phyloP scores from a whole-genome alignment of 92 coral and sea anemone species.

The Epizoanthus ramosus region DNA sequence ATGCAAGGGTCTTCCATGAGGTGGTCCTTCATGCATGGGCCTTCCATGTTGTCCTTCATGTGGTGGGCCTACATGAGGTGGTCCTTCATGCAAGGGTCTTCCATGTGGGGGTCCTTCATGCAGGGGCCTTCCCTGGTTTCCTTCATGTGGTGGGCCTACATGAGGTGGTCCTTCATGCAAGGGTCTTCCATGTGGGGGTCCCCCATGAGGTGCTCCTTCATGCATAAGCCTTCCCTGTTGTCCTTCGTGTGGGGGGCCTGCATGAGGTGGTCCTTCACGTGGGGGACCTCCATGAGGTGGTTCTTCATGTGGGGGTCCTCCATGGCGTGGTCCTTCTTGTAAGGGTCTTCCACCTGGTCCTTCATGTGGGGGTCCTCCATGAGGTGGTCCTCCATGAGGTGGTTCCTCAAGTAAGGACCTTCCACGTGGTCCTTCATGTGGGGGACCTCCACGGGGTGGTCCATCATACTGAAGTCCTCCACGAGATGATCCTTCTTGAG shows the following conservation, averaged over 20 bases:
- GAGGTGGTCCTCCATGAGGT: not conserved
- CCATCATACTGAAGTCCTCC: not conserved
- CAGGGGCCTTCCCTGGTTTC: not conserved
- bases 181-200: conserved; percentile 27
- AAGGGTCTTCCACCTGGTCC: conserved; percentile 8
- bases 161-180: not conserved
- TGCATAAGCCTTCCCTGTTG: not conserved
- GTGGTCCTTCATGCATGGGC: not conserved
- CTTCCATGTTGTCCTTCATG: conserved; percentile 1
- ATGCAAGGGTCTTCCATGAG: conserved; percentile 30
- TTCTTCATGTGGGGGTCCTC: not conserved
- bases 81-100: not conserved
- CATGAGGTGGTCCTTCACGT: not conserved
- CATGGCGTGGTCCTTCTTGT: not conserved
- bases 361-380: conserved; percentile 17
- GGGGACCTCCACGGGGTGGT: conserved; percentile 39
- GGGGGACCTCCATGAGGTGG: conserved; percentile 24
- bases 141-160: conserved; percentile 36
- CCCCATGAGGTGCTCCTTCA: conserved; percentile 13
- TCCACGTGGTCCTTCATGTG: conserved; percentile 31
- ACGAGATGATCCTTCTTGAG: conserved; percentile 5
- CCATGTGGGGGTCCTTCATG: conserved; percentile 32
- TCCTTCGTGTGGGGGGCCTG: not conserved
- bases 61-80: conserved; percentile 38
- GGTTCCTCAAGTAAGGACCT: not conserved